phyloP scores from a whole-genome alignment of 2,113 vertebrate genomes.

The Gavialis gangeticus region DNA sequence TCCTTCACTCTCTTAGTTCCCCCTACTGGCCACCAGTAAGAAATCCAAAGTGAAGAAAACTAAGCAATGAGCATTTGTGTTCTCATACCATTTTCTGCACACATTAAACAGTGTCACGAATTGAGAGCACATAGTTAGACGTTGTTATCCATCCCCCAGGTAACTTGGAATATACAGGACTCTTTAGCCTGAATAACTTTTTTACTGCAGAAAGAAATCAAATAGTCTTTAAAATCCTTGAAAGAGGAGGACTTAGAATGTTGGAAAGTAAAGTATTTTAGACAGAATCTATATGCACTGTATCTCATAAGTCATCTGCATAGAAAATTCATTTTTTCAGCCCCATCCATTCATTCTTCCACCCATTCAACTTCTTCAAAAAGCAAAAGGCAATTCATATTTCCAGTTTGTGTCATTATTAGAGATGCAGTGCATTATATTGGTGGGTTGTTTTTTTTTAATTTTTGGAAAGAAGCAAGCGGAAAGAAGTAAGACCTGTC shows the following conservation, averaged over 20 bases:
- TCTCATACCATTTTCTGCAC: neutral
- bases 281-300: neutral
- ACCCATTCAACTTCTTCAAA: neutral
- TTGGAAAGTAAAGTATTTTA: neutral
- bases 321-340: neutral
- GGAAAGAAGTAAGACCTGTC: neutral
- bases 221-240: neutral
- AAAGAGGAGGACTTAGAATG: neutral
- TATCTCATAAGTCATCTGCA: neutral
- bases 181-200: neutral
- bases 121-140: neutral
- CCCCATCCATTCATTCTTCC: fast-evolving
- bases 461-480: neutral
- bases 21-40: slow-evolving; percentile 10
- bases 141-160: neutral
- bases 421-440: neutral
- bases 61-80: neutral
- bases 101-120: neutral
- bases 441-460: neutral
- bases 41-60: neutral
- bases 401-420: slow-evolving; percentile 21
- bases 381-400: slow-evolving; percentile 18
- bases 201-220: neutral
- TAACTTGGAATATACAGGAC: neutral
- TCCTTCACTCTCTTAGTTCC: neutral